Evolutionary conservation across 2,113 vertebrate species (phyloP).

Genomic region (Cryptotis parvus): DNA sequence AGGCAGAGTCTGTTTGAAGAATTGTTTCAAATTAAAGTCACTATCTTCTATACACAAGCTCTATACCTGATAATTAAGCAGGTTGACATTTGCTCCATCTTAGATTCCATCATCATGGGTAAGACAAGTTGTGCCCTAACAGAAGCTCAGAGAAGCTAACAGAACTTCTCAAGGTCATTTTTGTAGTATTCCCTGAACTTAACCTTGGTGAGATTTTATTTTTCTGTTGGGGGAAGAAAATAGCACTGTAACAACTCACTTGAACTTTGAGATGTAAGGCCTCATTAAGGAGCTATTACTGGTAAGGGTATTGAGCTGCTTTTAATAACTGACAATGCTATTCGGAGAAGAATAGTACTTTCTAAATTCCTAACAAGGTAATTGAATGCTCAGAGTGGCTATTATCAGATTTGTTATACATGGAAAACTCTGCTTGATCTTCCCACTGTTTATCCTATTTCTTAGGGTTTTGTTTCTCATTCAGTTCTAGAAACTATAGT

Average conservation of each 20-base stretch:
- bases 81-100: not conserved
- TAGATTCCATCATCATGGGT: not conserved
- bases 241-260: not conserved
- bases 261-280: not conserved
- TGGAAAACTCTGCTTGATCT: not conserved
- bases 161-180: not conserved
- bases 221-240: not conserved
- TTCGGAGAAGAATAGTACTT: not conserved
- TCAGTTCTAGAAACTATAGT: not conserved
- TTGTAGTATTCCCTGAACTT: not conserved
- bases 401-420: not conserved
- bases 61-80: not conserved
- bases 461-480: not conserved
- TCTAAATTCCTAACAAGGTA: constrained; percentile 49
- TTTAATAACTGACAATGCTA: not conserved
- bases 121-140: not conserved
- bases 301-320: not conserved
- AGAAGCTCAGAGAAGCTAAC: not conserved
- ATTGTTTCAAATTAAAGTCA: not conserved
- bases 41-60: not conserved
- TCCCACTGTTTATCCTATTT: constrained; percentile 16
- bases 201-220: constrained; percentile 12
- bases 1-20: not conserved
- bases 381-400: not conserved
- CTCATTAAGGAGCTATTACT: not conserved